These are phyloP conservation scores for Thalassaphorura encarpata DNA, from an alignment of 1,140 invertebrate genomes.

Conservation along the genomic window DNA sequence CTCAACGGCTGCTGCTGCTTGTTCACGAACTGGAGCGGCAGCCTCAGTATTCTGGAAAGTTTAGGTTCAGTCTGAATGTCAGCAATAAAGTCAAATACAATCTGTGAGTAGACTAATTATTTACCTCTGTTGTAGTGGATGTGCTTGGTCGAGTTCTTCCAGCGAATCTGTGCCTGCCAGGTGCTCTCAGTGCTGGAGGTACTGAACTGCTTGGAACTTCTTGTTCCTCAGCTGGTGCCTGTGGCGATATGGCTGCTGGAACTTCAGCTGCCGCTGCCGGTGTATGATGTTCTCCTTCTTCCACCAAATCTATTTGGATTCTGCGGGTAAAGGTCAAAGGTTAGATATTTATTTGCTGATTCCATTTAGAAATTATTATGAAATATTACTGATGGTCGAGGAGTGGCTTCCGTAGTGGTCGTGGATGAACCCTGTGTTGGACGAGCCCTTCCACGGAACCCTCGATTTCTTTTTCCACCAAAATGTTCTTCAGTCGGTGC, in stretches of 20 bases:
- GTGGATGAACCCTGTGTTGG: neutral
- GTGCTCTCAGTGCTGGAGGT: neutral
- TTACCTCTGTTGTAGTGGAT: slow-evolving; percentile 15
- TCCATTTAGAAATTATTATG: neutral
- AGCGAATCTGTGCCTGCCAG: slow-evolving; percentile 22
- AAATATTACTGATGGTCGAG: neutral
- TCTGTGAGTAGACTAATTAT: neutral
- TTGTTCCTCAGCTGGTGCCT: neutral
- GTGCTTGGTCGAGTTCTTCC: slow-evolving; percentile 14
- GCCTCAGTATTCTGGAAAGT: no score
- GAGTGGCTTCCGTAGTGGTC: neutral
- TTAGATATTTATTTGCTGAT: no score
- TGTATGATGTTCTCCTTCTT: slow-evolving; percentile 11
- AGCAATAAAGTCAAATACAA: no score
- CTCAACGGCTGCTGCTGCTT: no score
- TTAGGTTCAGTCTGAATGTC: no score
- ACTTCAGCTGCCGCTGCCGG: slow-evolving; percentile 1
- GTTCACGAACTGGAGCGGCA: no score
- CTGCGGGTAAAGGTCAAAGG: slow-evolving; percentile 5
- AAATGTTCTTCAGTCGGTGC: no score
- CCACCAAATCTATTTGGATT: slow-evolving; percentile 15
- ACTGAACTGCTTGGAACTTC: neutral
- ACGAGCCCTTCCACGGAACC: neutral
- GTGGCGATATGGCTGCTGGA: neutral
- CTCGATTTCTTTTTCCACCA: neutral